Conservation (phyloP, 2,113 vertebrate genomes). For the crab-eating macaque (Macaca fascicularis) region T2T-MFA8v1.1 NC_088389.1:71204501-71205000, state of each 20-base stretch:
- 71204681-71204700: background rate
- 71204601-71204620: background rate
- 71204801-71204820: background rate
- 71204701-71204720: background rate
- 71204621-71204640: background rate
- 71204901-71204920: background rate
- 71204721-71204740: background rate
- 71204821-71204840: background rate
- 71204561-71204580: background rate
- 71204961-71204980: background rate
- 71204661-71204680: background rate
- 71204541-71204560: conserved; percentile 51
- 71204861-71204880: background rate
- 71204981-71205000: background rate
- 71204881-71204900: conserved; percentile 8
- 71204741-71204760: background rate
- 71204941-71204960: background rate
- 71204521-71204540: background rate
- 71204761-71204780: background rate
- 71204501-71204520: conserved; percentile 54
- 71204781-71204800: background rate
- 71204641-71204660: background rate
- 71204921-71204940: conserved; percentile 19
- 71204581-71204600: conserved; percentile 34
- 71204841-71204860: background rate